Conservation (phyloP, 2,797 vertebrate genomes). For the Tinamus major region DNA sequence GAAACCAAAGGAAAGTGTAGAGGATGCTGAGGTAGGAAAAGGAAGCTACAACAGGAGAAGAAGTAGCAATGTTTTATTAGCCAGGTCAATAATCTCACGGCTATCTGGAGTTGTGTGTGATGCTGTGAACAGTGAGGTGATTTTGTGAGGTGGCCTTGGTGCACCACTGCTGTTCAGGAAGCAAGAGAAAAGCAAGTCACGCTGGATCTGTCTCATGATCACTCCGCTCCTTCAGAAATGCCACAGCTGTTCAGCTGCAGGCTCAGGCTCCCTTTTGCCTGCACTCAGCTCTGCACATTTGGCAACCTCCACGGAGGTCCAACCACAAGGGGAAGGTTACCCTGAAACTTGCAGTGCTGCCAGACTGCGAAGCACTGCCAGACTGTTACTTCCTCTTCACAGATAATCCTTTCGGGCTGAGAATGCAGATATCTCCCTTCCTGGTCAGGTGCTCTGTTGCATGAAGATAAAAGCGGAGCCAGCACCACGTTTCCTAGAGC, state of each 20-base stretch:
- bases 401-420: background rate
- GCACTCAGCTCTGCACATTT: background rate
- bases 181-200: background rate
- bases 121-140: background rate
- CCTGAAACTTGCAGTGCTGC: background rate
- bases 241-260: background rate
- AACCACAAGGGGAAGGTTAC: background rate
- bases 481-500: background rate
- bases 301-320: background rate
- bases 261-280: background rate
- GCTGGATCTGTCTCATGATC: background rate
- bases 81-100: background rate
- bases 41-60: background rate
- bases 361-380: background rate
- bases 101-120: background rate
- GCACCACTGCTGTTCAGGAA: background rate
- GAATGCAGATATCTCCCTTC: background rate
- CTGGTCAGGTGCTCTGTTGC: background rate
- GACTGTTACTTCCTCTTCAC: background rate
- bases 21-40: background rate
- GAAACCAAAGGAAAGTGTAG: background rate
- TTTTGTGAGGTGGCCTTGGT: background rate
- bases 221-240: background rate
- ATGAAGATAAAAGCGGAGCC: background rate
- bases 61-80: background rate